A percentile compares a stretch with the other conserved stretches of the same genome.
phyloP scores from a whole-genome alignment of 2,888 invertebrate species.

The Callyntrura guangdongensis region DNA sequence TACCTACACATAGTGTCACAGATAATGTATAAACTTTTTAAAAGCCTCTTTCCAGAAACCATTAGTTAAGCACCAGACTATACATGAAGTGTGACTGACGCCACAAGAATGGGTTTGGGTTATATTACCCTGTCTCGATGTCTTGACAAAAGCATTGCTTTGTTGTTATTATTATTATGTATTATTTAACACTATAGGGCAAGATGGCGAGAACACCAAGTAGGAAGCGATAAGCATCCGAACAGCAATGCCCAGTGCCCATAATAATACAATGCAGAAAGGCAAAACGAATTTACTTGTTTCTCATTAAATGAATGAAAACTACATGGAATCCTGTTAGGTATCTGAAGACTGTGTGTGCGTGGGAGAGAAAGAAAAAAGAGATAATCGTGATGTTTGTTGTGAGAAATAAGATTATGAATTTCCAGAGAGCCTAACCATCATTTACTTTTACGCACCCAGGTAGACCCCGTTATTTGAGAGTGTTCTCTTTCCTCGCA shows the following conservation, averaged over 20 bases:
- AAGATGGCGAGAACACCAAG: not conserved
- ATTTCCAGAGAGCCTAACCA: not conserved
- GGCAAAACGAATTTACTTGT: not conserved
- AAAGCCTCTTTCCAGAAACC: slow-evolving; percentile 36
- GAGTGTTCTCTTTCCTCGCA: too few species aligned
- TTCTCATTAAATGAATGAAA: slow-evolving; percentile 48
- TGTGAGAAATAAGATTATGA: not conserved
- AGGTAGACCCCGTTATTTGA: not conserved
- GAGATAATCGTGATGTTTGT: not conserved
- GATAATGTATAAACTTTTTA: not conserved
- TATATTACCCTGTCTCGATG: slow-evolving; percentile 51
- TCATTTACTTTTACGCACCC: not conserved
- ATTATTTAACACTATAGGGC: not conserved
- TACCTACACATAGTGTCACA: not conserved
- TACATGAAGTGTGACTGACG: slow-evolving; percentile 70
- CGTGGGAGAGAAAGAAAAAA: not conserved
- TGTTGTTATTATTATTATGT: slow-evolving; percentile 7
- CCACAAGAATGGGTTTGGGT: slow-evolving; percentile 54
- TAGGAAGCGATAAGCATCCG: slow-evolving; percentile 26
- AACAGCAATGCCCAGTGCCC: not conserved
- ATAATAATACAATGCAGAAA: not conserved
- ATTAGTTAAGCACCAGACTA: slow-evolving; percentile 31
- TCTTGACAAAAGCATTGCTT: slow-evolving; percentile 22
- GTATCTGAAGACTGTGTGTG: not conserved
- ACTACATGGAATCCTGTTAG: not conserved